These are phyloP conservation scores for Charanyca ferruginea DNA, from an alignment of 2,888 invertebrate species.

Conservation along the genomic window DNA sequence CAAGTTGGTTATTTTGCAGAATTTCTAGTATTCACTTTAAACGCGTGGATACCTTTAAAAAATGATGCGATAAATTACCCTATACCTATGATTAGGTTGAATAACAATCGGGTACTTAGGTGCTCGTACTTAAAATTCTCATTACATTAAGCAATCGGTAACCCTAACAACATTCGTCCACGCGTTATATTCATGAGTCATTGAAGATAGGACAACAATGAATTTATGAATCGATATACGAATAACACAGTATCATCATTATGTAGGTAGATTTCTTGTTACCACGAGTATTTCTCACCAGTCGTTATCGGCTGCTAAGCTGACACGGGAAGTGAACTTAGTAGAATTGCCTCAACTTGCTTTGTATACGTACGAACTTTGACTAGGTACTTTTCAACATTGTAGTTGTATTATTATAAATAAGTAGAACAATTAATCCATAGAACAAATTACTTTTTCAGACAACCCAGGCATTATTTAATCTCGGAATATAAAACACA, in stretches of 20 bases:
- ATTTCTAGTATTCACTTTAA: too few species aligned
- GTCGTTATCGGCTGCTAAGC: slow-evolving; percentile 50
- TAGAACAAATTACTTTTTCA: background rate
- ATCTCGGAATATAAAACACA: slow-evolving; percentile 21
- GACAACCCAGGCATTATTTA: slow-evolving; percentile 11
- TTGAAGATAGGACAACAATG: slow-evolving; percentile 17
- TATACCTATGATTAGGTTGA: slow-evolving; percentile 6
- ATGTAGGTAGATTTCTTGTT: slow-evolving; percentile 29
- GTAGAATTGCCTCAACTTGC: slow-evolving; percentile 34
- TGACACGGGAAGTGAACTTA: slow-evolving; percentile 37
- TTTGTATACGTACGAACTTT: slow-evolving; percentile 31
- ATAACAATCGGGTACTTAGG: slow-evolving; percentile 8
- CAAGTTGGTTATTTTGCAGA: too few species aligned
- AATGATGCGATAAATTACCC: background rate
- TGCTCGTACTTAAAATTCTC: slow-evolving; percentile 22
- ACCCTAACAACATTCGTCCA: slow-evolving; percentile 7
- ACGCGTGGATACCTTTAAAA: too few species aligned
- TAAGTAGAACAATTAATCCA: background rate
- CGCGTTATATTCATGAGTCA: slow-evolving; percentile 22
- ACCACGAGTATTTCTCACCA: slow-evolving; percentile 22
- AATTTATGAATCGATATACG: slow-evolving; percentile 33
- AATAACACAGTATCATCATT: slow-evolving; percentile 1
- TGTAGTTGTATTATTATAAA: background rate
- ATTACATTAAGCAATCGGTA: slow-evolving; percentile 40
- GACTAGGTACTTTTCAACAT: slow-evolving; percentile 22